Percentiles rank a stretch among this genome's conserved stretches.
Evolutionary conservation across 2,888 invertebrate genomes (phyloP).

Genomic region (Metallyticus violacea): DNA sequence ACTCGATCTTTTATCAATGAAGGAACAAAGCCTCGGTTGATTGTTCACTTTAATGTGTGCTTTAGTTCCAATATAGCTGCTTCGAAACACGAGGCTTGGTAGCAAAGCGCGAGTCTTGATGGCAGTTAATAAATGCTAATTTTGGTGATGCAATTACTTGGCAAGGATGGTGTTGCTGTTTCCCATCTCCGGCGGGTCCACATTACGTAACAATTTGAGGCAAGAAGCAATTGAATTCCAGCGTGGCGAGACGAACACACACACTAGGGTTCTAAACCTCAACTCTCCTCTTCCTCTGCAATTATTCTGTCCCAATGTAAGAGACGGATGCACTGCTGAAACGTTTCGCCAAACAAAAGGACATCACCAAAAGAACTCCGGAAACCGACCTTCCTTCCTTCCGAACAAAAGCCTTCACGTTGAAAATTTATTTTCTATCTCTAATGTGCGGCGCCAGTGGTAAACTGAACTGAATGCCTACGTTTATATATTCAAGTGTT

Average conservation of each 20-base stretch:
- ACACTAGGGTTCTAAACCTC: too few relatives aligned
- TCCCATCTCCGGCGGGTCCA: neutral
- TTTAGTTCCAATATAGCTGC: too few relatives aligned
- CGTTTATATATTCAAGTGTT: too few relatives aligned
- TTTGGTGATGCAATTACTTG: neutral
- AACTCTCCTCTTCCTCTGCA: too few relatives aligned
- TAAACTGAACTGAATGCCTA: too few relatives aligned
- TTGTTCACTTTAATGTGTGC: too few relatives aligned
- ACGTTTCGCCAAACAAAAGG: neutral
- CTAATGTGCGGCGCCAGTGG: neutral
- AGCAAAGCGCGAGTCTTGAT: too few relatives aligned
- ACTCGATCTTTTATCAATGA: too few relatives aligned
- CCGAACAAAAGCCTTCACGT: neutral
- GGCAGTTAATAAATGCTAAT: neutral
- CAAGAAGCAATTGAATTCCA: neutral
- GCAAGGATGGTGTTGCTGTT: neutral
- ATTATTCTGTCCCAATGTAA: too few relatives aligned
- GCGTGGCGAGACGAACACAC: neutral
- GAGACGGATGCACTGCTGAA: neutral
- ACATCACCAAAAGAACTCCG: neutral
- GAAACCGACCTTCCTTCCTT: neutral
- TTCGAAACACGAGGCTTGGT: too few relatives aligned
- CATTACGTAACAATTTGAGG: neutral
- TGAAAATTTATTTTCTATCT: neutral
- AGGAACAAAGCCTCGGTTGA: too few relatives aligned